phyloP scores from a whole-genome alignment of 2,888 invertebrate species.

The Tethea ocularis region DNA sequence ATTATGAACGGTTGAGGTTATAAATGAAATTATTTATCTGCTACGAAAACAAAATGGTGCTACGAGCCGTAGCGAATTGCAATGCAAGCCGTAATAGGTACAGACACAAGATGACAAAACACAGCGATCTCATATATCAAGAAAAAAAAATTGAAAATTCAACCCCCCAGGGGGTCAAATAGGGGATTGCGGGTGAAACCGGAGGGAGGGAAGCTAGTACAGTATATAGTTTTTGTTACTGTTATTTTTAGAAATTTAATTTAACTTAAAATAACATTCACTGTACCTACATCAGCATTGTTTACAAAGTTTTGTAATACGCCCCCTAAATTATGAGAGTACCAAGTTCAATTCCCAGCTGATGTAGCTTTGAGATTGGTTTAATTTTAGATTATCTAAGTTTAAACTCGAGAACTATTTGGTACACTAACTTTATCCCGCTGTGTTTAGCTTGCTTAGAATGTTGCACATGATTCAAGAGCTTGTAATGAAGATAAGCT shows the following conservation, averaged over 20 bases:
- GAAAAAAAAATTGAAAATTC: too few relatives aligned
- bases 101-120: too few relatives aligned
- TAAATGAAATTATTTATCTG: too few relatives aligned
- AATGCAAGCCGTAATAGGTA: too few relatives aligned
- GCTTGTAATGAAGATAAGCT: slow-evolving; percentile 10
- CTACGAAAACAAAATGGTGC: too few relatives aligned
- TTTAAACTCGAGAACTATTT: slow-evolving; percentile 32
- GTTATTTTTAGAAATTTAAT: slow-evolving; percentile 16
- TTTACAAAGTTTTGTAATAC: slow-evolving; percentile 31
- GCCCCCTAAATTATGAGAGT: slow-evolving; percentile 28
- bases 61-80: too few relatives aligned
- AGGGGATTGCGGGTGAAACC: too few relatives aligned
- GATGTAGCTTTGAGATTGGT: slow-evolving; percentile 45
- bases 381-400: slow-evolving; percentile 48
- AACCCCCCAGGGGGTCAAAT: too few relatives aligned
- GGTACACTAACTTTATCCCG: slow-evolving; percentile 13
- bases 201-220: too few relatives aligned
- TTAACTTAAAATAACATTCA: slow-evolving; percentile 19
- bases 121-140: too few relatives aligned
- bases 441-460: slow-evolving; percentile 35
- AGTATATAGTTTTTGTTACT: too few relatives aligned
- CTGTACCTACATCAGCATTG: slow-evolving; percentile 19
- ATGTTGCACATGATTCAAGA: slow-evolving; percentile 27
- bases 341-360: slow-evolving; percentile 35
- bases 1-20: too few relatives aligned